Base-by-base conservation (phyloP, 2,113 vertebrate genomes). In the Phoenicopterus ruber region DNA sequence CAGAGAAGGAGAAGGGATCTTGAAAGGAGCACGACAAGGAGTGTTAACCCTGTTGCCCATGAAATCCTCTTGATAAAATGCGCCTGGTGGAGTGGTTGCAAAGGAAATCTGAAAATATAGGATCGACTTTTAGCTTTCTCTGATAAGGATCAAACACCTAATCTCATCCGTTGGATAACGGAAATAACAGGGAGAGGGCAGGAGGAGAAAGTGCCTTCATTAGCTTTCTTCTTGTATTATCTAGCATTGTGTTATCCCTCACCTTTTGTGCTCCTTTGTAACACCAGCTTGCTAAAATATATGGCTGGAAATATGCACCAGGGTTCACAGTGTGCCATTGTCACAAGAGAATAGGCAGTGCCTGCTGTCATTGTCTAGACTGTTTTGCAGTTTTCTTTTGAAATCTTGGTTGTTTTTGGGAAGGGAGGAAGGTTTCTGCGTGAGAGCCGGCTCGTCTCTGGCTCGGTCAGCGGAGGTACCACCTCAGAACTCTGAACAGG, bases 151-250 rank as follows among this genome's bases (percentile, higher is more conserved):
- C 78, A 84, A 86, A 87, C 25, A 22, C 22, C 36, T 82, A 40
- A 93, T 91, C 69, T 79, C 22, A 24, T 85, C 47, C 25, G 10
- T 8, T 49, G 77, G 88, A 42, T 93, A 63, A 34, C n/a, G 11
- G 42, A 66, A 95, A 71, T 38, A 77, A 34, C 10, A 83, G 67
- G 36, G 77, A 90, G 58, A 81, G 76, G 17, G 66, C 54, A 66
- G 62, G 66, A 95, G 62, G 73, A 78, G 67, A 92, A 92, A 95
- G 72, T 63, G 58, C 67, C 55, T 90, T 90, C 81, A 2, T 79
- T 89, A 86, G 62, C 55, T 81, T 76, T 70, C 31, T 42, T 72
- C 57, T 62, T 61, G 34, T 74, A 9, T 90, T 54, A 71, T 24
- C 87, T 47, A 24, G 52, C 38, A 1, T 38, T 55, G 52, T 22